Evolutionary conservation across 2,113 vertebrate species (phyloP), one percentile per base, ranked within the genome.

Genomic region (Mugil cephalus): DNA sequence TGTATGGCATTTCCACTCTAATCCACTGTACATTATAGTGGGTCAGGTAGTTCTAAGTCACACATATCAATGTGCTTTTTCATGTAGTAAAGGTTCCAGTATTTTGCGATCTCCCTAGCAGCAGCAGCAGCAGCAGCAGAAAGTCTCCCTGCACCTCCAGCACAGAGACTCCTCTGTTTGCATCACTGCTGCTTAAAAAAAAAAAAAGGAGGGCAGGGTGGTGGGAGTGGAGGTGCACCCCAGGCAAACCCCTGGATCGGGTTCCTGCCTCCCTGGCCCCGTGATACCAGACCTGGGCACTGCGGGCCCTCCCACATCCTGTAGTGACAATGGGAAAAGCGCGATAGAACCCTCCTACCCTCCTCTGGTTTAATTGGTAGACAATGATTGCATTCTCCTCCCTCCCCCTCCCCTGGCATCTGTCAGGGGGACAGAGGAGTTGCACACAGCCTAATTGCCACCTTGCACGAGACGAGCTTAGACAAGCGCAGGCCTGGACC

Each of bases 341-440:
- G 51, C 59, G 18, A 10, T 15, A 69, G 56, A 79, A 65, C 74
- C 54, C 69, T 70, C 48, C 65, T 65, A 53, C 61, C 58, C 76
- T 78, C 51, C 66, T 65, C 67, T 53, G 69, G 71, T 88, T 84
- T 87, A 85, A 89, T 90, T 89, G 87, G 42, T 30, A 79, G 70
- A 91, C 88, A 91, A 91, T 82, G 86, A 76, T 53, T 21, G 30
- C 54, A 88, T 92, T 92, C 72, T 89, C 69, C 76, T 47, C 59
- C 56, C 24, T n/a, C n/a, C 24, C 65, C 51, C 36, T 78, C 59
- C 50, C 17, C 52, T 38, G 70, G 68, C 45, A 69, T 63, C 77
- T 50, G 70, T 66, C 68, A 36, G 54, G 48, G 70, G 73, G 24
- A 72, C 19, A 43, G 52, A 58, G 59, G 69, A 70, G 81, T 69